These are phyloP conservation scores for Microchrysa polita DNA, from an alignment of 2,888 invertebrate species.

Conservation along the genomic window DNA sequence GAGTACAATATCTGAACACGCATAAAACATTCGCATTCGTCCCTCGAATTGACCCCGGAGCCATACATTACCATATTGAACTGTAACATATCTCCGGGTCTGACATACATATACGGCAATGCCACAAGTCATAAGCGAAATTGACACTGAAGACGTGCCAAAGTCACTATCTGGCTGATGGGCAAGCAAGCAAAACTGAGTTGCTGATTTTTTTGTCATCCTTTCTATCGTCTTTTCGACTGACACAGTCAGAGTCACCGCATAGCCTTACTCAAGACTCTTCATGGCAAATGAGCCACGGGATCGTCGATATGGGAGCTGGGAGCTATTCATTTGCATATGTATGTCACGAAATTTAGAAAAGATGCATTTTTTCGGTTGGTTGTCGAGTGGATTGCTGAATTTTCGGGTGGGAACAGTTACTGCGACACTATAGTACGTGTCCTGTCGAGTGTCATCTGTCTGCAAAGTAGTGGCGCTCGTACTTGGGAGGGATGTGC, in stretches of 20 bases:
- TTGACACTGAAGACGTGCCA: conserved; percentile 48
- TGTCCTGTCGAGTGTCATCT: conserved; percentile 32
- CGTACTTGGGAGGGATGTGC: neutral
- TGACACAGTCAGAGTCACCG: too few relatives aligned
- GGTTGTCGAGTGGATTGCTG: neutral
- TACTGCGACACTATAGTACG: conserved; percentile 12
- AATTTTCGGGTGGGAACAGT: neutral
- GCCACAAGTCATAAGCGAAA: conserved; percentile 38
- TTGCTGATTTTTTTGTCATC: conserved; percentile 3
- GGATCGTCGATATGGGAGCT: neutral
- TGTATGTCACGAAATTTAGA: neutral
- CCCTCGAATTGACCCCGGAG: conserved; percentile 48
- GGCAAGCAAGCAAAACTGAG: neutral
- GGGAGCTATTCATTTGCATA: conserved; percentile 29
- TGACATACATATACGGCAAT: conserved; percentile 27
- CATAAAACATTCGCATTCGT: conserved; percentile 48
- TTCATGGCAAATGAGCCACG: neutral
- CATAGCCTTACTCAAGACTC: too few relatives aligned
- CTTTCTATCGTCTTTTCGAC: neutral
- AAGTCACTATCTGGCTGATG: conserved; percentile 35
- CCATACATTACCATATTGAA: conserved; percentile 49
- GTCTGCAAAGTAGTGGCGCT: neutral
- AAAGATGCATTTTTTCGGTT: conserved; percentile 11
- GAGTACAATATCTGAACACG: conserved; percentile 49
- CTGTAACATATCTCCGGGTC: neutral